phyloP scores from a whole-genome alignment of 2,113 vertebrate species.

The Cottus gobio region DNA sequence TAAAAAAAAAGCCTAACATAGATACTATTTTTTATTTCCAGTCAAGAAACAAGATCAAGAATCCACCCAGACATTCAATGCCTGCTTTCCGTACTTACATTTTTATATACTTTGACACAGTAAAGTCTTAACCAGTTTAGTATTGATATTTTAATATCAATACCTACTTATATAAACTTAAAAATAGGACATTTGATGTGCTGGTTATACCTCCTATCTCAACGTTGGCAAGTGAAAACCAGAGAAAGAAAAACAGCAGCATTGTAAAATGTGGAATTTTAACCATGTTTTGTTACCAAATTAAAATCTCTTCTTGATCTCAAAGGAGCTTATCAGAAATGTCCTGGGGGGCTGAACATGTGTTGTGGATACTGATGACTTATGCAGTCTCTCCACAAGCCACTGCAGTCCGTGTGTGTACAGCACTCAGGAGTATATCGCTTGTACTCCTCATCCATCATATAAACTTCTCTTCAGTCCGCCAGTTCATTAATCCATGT shows the following conservation, averaged over 20 bases:
- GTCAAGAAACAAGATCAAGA: background rate
- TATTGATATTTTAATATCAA: background rate
- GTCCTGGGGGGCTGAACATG: background rate
- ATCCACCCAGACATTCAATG: background rate
- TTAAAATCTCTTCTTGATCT: background rate
- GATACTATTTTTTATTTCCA: background rate
- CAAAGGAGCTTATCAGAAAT: background rate
- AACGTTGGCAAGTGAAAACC: background rate
- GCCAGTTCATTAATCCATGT: slow-evolving; percentile 70
- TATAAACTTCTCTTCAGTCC: slow-evolving; percentile 41
- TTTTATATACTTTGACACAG: background rate
- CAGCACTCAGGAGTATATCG: background rate
- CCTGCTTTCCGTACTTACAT: background rate
- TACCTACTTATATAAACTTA: background rate
- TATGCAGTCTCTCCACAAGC: slow-evolving; percentile 11
- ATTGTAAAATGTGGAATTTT: background rate
- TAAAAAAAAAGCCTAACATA: background rate
- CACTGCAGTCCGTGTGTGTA: background rate
- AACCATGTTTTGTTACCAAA: background rate
- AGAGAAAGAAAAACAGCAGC: background rate
- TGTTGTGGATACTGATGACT: slow-evolving; percentile 9
- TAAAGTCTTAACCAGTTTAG: background rate
- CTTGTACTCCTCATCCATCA: slow-evolving; percentile 27
- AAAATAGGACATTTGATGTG: background rate
- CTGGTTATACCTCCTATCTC: background rate